Evolutionary conservation across 1,140 invertebrate genomes (phyloP), one percentile per base, ranked within the genome.

Genomic region (Berghia stephanieae): DNA sequence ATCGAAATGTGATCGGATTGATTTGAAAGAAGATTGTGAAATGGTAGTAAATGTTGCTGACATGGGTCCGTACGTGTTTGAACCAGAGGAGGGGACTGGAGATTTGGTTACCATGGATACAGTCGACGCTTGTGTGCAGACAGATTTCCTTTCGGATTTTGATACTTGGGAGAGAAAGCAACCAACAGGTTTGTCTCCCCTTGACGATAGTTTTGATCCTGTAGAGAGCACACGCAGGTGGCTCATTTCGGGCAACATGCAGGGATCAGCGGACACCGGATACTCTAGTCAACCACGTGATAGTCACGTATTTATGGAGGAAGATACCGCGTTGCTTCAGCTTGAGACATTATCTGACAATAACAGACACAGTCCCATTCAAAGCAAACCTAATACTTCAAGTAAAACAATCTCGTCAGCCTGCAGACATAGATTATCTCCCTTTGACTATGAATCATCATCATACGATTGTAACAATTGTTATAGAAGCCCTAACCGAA

Each of bases 201-300:
- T n/a, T n/a, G 60, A 76, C 24, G 60, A 76, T 3, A 38, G 40
- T 36, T n/a, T 76, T 31, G 74, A 76, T 52, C 60, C 74, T 2
- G 57, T 44, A 68, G 74, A 76, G 18, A 67, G 43, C 42, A 76
- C 74, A 38, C 40, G 74, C 2, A 27, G 44, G 8, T 76, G 74
- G 74, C n/a, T 76, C 6, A 31, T 76, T 27, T 67, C 74, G 8
- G 74, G 74, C 27, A 76, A 76, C 43, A 76, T 76, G 74, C 74
- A 76, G 40, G 74, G 31, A 27, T 76, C 74, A 1, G 43, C 74
- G 18, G 74, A 76, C 31, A 76, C 74, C 4, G 74, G 74, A 3
- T 76, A 76, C 63, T 66, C 74, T 2, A 76, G 74, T 24, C 43
- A 46, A 43, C 38, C 74, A 2, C 27, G 74, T 21, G 74, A 76